Percentiles rank a stretch among this genome's conserved stretches.
phyloP scores from a whole-genome alignment of 2,888 invertebrate genomes.

The Eupithecia subumbrata region DNA sequence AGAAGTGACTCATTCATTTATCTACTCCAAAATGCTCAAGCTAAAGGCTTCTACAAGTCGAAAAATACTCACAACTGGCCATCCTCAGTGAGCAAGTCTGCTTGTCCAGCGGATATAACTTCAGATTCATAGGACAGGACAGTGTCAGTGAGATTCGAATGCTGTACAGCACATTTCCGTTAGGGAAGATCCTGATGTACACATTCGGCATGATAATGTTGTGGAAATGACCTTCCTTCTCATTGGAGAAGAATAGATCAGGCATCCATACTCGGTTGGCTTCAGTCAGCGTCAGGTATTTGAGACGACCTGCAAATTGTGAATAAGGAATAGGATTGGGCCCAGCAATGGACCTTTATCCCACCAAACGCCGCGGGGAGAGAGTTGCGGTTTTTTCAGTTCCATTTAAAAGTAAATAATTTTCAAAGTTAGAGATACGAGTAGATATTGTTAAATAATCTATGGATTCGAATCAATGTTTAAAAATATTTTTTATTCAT shows the following conservation, averaged over 20 bases:
- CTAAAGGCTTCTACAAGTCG: neutral
- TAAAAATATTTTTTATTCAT: neutral
- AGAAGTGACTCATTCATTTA: neutral
- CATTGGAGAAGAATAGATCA: slow-evolving; percentile 98
- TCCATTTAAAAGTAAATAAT: neutral
- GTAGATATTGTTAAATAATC: neutral
- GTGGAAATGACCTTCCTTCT: slow-evolving; percentile 98
- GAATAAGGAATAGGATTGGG: neutral
- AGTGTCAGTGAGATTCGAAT: slow-evolving; percentile 98
- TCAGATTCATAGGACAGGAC: slow-evolving; percentile 98
- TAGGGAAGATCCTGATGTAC: slow-evolving; percentile 97
- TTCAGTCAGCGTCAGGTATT: slow-evolving; percentile 96
- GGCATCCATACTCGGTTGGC: slow-evolving; percentile 99
- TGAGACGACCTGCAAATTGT: slow-evolving; percentile 87
- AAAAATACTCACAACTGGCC: slow-evolving; percentile 95
- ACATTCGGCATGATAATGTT: slow-evolving; percentile 99
- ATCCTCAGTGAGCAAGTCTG: slow-evolving; percentile 97
- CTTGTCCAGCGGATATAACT: slow-evolving; percentile 97
- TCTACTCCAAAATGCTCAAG: neutral
- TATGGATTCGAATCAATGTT: neutral
- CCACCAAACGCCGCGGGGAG: neutral
- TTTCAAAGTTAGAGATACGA: neutral
- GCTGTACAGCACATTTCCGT: slow-evolving; percentile 97
- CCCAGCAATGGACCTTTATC: neutral
- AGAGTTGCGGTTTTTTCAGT: neutral